These are phyloP conservation scores for Calliopsis andreniformis DNA, from an alignment of 1,140 invertebrate genomes.

Conservation along the genomic window DNA sequence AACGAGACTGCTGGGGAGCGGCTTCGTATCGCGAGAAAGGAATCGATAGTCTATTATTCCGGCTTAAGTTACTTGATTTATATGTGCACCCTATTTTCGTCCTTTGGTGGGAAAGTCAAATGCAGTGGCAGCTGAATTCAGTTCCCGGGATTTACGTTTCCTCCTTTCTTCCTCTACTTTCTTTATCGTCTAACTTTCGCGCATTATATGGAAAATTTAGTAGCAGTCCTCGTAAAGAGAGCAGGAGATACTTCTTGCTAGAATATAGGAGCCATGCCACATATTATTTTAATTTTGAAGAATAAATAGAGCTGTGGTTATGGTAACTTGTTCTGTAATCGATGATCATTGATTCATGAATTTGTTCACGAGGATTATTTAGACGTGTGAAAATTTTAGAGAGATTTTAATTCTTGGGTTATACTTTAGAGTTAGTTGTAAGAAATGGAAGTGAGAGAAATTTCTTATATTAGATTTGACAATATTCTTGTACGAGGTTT, in stretches of 20 bases:
- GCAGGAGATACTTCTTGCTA: not conserved
- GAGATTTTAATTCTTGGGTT: too few relatives aligned
- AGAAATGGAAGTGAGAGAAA: too few relatives aligned
- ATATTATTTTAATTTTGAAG: too few relatives aligned
- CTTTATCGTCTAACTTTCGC: not conserved
- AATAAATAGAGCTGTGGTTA: too few relatives aligned
- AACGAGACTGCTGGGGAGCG: not conserved
- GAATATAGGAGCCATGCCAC: not conserved
- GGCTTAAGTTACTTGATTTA: slow-evolving; percentile 72
- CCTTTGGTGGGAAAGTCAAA: slow-evolving; percentile 47
- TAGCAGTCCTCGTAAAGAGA: too few relatives aligned
- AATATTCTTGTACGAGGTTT: too few relatives aligned
- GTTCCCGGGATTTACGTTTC: slow-evolving; percentile 53
- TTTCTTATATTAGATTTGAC: too few relatives aligned
- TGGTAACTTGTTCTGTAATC: too few relatives aligned
- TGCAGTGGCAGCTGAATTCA: slow-evolving; percentile 43
- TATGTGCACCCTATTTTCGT: slow-evolving; percentile 66
- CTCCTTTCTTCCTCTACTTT: not conserved
- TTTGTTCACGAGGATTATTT: too few relatives aligned
- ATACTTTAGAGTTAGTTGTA: too few relatives aligned
- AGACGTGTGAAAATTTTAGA: too few relatives aligned
- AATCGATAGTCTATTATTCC: slow-evolving; percentile 78
- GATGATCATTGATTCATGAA: too few relatives aligned
- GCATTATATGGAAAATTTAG: not conserved
- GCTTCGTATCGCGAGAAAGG: slow-evolving; percentile 39